These are phyloP conservation scores for Acleris laterana DNA, from an alignment of 2,888 invertebrate genomes.

Conservation along the genomic window DNA sequence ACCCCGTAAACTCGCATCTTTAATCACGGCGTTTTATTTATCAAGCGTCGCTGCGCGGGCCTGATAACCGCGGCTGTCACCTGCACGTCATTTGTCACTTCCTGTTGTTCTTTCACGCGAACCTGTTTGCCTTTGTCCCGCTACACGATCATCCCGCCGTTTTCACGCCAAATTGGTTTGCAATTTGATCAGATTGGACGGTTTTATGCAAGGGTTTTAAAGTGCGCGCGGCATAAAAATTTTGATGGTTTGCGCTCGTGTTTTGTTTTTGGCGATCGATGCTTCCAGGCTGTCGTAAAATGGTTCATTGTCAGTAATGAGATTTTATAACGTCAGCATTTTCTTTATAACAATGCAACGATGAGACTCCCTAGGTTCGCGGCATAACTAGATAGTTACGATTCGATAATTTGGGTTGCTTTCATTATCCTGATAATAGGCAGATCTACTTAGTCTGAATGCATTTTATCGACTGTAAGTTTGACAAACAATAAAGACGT, in stretches of 20 bases:
- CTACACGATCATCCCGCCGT: conserved; percentile 35
- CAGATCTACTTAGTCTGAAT: too few relatives aligned
- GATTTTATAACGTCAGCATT: too few relatives aligned
- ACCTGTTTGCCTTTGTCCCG: conserved; percentile 37
- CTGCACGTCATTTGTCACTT: conserved; percentile 79
- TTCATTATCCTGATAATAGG: too few relatives aligned
- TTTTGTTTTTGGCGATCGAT: conserved; percentile 14
- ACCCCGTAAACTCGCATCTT: conserved; percentile 27
- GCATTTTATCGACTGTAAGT: too few relatives aligned
- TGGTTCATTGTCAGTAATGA: neutral
- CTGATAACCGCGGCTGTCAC: conserved; percentile 68
- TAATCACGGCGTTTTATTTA: conserved; percentile 34
- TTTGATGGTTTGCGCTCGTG: conserved; percentile 19
- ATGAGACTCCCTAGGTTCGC: too few relatives aligned
- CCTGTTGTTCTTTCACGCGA: conserved; percentile 52
- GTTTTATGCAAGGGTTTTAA: conserved; percentile 36
- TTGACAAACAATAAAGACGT: too few relatives aligned
- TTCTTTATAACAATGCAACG: too few relatives aligned
- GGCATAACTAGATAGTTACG: too few relatives aligned
- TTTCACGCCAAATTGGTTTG: conserved; percentile 66
- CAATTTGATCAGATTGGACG: conserved; percentile 46
- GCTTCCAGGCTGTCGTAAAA: conserved; percentile 10
- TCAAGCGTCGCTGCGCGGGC: conserved; percentile 46
- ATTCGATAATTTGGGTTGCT: too few relatives aligned
- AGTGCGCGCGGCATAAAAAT: conserved; percentile 31